phyloP scores from a whole-genome alignment of 2,888 invertebrate species.

The Ormyrus rosae region DNA sequence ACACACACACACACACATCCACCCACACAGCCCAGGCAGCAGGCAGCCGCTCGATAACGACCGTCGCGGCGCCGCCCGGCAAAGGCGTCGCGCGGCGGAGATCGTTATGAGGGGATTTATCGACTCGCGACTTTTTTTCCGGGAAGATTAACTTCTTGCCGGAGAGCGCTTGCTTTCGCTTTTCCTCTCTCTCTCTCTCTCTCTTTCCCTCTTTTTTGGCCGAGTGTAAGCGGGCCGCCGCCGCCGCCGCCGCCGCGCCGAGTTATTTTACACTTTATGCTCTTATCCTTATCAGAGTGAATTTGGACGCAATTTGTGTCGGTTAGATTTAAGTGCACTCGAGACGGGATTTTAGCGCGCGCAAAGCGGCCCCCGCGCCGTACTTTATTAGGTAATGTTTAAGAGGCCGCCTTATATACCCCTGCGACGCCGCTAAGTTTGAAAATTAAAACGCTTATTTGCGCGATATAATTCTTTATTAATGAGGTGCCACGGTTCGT shows the following conservation, averaged over 20 bases:
- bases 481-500: too few species aligned
- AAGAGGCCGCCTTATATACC: too few species aligned
- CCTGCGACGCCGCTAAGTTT: too few species aligned
- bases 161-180: background rate
- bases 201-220: background rate
- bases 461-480: too few species aligned
- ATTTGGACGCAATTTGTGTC: constrained; percentile 41
- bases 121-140: constrained; percentile 44
- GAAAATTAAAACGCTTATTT: too few species aligned
- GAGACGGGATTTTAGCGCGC: constrained; percentile 22
- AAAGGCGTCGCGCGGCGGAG: background rate
- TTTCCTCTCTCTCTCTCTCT: background rate
- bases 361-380: too few species aligned
- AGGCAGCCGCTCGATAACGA: constrained; percentile 47
- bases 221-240: background rate
- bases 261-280: constrained; percentile 44
- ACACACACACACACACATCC: constrained; percentile 18
- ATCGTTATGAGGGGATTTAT: constrained; percentile 54
- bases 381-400: background rate
- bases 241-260: background rate
- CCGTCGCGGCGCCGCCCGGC: constrained; percentile 16
- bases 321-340: constrained; percentile 44
- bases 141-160: constrained; percentile 48
- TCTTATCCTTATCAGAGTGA: constrained; percentile 40
- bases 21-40: background rate